Evolutionary conservation across 2,113 vertebrate species (phyloP), one percentile per base, ranked within the genome.

Genomic region (Chloropsis hardwickii): DNA sequence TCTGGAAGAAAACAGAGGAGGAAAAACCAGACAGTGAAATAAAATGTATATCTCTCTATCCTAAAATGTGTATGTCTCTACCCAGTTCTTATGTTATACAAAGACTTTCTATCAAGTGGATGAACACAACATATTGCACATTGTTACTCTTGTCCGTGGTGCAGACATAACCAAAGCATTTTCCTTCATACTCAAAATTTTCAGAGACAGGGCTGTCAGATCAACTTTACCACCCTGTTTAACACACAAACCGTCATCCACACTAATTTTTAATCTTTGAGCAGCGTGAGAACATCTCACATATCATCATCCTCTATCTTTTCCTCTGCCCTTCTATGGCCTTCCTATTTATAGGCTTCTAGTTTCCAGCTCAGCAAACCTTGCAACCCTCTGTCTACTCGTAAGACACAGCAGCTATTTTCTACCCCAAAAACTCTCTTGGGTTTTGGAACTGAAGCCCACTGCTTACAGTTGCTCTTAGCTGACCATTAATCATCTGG

Each of bases 401-500:
- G 0, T 37, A 56, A 78, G 47, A 67, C 29, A 53, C 13, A 74
- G n/a, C 12, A 78, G 35, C 45, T 67, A 9, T 70, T 92, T 80
- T 88, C 48, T 86, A 22, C 8, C 19, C 1, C 0, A 12, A 18
- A 54, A 67, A 18, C 33, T 62, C 14, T 1, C 29, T 22, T 40
- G 6, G 9, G 37, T 25, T 79, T 81, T 90, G 44, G 90, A 80
- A 88, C 56, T 31, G 35, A 70, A 77, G 33, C 47, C 44, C 62
- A 51, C 10, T 1, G 14, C 19, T 93, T 50, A 48, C 3, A 0
- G 14, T 13, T 88, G 25, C 80, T 81, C 67, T 81, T 72, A 78
- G 83, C 67, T 93, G 92, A 74, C 69, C 18, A 19, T 92, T 96
- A 92, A 88, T 92, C 37, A 80, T 8, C 73, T 69, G 23, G 47